Evolutionary conservation across 2,113 vertebrate species (phyloP), one percentile per base, ranked within the genome.

Genomic region (Alosa alosa): DNA sequence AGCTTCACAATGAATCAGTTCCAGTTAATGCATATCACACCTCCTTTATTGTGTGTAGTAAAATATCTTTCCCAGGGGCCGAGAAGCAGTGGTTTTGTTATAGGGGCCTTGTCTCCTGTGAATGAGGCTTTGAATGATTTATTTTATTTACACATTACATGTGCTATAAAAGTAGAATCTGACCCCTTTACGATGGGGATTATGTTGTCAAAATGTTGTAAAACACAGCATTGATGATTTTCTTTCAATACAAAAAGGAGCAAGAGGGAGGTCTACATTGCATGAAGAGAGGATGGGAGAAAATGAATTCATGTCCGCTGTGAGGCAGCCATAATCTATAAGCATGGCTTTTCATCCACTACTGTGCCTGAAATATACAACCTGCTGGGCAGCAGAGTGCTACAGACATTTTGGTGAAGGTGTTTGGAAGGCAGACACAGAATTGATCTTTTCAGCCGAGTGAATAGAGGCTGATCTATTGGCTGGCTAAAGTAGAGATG

Each of bases 381-480:
- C 52, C 72, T 6, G 49, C 81, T 52, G 84, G 50, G 84, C 57
- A 36, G 83, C 41, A 39, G n/a, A 5, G 31, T 57, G 86, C 39
- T 44, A 78, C 22, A 85, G 85, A 83, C 83, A 31, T 60, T 45
- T 75, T 83, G 39, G 44, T 81, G 46, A 49, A 85, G 81, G 17
- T 45, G 68, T 83, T 75, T 72, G 81, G 25, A 84, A 36, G 81
- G 84, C 84, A 81, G 82, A 60, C 49, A n/a, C 4, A 17, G 20
- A 72, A 85, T 81, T 55, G 87, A 87, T 83, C 85, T 84, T 68
- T 50, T 81, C 57, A 82, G 52, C 50, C 60, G 47, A 75, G 81
- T 83, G 50, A 41, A 83, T n/a, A 84, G 64, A 83, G 82, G 81
- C 36, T 86, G 83, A 84, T 82, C 84, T 60, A 84, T 84, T 83